Conservation (phyloP, 1,140 invertebrate species). For the Brachionus sp. region DNA sequence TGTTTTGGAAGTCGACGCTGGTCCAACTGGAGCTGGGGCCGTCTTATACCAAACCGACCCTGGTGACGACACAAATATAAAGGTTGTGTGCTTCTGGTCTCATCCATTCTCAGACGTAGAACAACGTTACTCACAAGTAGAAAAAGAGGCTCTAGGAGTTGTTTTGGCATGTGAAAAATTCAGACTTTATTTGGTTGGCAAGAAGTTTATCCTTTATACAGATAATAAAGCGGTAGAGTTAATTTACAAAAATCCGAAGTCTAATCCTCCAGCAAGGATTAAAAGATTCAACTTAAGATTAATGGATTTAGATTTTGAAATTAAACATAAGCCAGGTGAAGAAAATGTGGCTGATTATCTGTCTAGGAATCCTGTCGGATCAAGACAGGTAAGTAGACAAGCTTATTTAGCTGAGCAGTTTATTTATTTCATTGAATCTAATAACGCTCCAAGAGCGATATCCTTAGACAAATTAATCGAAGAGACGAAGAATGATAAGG, state of each 20-base stretch:
- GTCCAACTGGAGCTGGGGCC: constrained; percentile 56
- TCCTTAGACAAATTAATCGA: not conserved
- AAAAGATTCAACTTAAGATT: not conserved
- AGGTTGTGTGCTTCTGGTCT: constrained; percentile 41
- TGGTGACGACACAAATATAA: constrained; percentile 50
- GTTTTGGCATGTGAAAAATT: not conserved
- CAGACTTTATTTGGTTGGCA: not conserved
- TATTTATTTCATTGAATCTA: not conserved
- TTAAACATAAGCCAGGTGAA: not conserved
- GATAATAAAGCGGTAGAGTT: not conserved
- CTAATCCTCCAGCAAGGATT: not conserved
- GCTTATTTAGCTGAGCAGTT: not conserved
- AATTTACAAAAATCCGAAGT: not conserved
- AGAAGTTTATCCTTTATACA: not conserved
- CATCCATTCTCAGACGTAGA: constrained; percentile 47
- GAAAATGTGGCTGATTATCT: not conserved
- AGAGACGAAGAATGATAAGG: not conserved
- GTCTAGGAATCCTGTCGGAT: not conserved
- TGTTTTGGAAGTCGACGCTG: constrained; percentile 48
- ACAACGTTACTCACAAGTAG: constrained; percentile 50
- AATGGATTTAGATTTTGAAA: not conserved
- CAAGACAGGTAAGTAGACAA: not conserved
- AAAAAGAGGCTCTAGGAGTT: constrained; percentile 50
- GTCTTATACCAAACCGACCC: constrained; percentile 56
- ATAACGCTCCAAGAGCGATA: not conserved